A percentile compares a stretch with the other conserved stretches of the same genome.
These are phyloP conservation scores for Apodemus sylvaticus DNA, from an alignment of 2,113 vertebrate species.

Conservation along the genomic window DNA sequence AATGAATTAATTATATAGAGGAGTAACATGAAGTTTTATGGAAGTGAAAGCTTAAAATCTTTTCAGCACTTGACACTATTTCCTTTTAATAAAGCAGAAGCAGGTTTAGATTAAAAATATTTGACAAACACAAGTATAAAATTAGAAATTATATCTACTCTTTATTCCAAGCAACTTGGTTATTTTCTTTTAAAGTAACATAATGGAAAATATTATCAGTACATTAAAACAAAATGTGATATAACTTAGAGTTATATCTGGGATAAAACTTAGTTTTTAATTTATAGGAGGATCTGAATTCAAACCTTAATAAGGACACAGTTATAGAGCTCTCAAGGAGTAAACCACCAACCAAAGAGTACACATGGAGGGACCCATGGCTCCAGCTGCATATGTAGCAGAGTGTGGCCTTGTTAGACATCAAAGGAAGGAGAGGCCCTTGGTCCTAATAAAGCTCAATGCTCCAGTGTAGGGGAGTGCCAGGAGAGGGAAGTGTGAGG, in stretches of 20 bases:
- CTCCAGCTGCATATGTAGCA: too few species aligned
- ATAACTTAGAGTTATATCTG: too few species aligned
- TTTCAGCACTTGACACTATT: slow-evolving; percentile 12
- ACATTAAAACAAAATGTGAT: not conserved
- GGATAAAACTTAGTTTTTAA: not conserved
- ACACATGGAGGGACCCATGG: too few species aligned
- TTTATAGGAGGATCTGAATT: not conserved
- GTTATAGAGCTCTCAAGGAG: too few species aligned
- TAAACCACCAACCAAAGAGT: too few species aligned
- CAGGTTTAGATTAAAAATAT: not conserved
- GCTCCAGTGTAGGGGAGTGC: too few species aligned
- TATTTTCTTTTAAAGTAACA: not conserved
- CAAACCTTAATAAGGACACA: not conserved
- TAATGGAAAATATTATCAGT: not conserved
- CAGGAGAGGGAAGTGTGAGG: too few species aligned
- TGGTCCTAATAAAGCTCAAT: too few species aligned
- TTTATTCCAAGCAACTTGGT: not conserved
- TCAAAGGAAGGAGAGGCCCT: too few species aligned
- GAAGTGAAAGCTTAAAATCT: not conserved
- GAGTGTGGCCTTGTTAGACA: too few species aligned
- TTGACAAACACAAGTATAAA: not conserved
- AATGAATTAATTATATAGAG: not conserved
- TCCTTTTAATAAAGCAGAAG: not conserved
- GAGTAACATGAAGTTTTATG: not conserved
- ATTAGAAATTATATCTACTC: not conserved